Evolutionary conservation across 2,797 vertebrate species (phyloP), one percentile per base, ranked within the genome.

Genomic region (Anableps anableps): DNA sequence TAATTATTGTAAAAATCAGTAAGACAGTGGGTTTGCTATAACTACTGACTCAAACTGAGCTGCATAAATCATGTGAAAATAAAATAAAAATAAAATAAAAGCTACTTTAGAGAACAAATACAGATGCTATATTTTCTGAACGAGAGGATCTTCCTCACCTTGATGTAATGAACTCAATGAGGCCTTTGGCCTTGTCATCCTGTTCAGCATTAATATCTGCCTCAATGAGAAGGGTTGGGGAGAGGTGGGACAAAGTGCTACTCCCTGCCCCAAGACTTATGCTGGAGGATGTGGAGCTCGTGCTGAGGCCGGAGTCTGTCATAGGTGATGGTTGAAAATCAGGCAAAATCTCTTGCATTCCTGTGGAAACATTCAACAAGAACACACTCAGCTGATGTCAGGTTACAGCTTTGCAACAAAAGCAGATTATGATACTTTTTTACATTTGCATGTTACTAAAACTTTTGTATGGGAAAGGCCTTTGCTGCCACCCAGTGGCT

Each of bases 291-390:
- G 99, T 99, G 95, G 99, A 99, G 94, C 97, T 98, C 77, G 97
- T 97, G 95, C 99, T 99, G 88, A 99, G 97, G 92, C 98, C 98
- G 45, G 99, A 99, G 96, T 99, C 99, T 0, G 98, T 99, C 98
- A 99, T 98, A 5, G 99, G 98, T 76, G 99, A 99, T 36, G 97
- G 97, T 95, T 99, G 98, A 95, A 97, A 97, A 80, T 99, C 98
- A 6, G 98, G 96, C 92, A 97, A 94, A 89, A 98, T 93, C 88
- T 99, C 98, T 84, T 96, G 96, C 72, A 97, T 95, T 85, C 98
- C 99, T 98, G 89, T 8, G 75, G 85, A 84, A 85, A 86, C 36
- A 50, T 75, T 5, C 31, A 1, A 75, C 41, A 83, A 1, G 60
- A 21, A 51, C 13, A 74, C 21, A 29, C 14, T 72, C 41, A 74